Base-by-base conservation (phyloP, 2,888 invertebrate species). In the Caenorhabditis imperialis region DNA sequence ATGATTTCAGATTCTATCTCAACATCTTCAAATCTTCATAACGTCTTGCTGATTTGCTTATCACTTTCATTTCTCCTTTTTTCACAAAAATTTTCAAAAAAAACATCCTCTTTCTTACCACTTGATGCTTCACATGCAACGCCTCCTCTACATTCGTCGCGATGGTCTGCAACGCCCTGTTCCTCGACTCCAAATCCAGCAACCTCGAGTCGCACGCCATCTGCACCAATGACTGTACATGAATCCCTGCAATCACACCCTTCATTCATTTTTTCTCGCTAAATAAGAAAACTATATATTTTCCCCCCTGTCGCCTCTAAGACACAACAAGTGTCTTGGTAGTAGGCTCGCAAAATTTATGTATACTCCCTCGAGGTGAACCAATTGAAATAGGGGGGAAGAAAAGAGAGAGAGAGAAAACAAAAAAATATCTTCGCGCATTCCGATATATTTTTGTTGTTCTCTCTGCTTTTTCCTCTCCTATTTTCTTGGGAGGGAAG, bases 181-280 rank as follows among this genome's bases (percentile, higher is more conserved):
- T 81, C 18, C 88, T 71, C 12, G 86, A 83, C 54, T 88, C 88
- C 38, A 82, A 51, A 74, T 88, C 88, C 37, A 88, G 79, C 44
- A 88, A 69, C 16, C 88, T 77, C 2, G 85, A 85, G 58, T 88
- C 88, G 67, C 88, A 88, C 18, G 88, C 88, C 88, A 88, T 88
- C 61, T 88, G 87, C 27, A 88, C 88, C 55, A 88, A 70, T 6
- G 88, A 87, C 71, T 88, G 88, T 38, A 88, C 87, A 63, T 88
- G 88, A 58, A 88, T 88, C 30, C 88, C 88, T 88, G 63, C 23
- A 84, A 79, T 42, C 22, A 2, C 16, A 4, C 16, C 23, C 16
- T 6, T 1, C 12, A n/a, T 37, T 22, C 35, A 22, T 20, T 35
- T 27, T 23, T 30, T 14, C 47, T 18, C 20, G 50, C 53, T 62